Evolutionary conservation across 2,797 vertebrate genomes (phyloP), one percentile per base, ranked within the genome.

Genomic region (Tolypeutes matacus): DNA sequence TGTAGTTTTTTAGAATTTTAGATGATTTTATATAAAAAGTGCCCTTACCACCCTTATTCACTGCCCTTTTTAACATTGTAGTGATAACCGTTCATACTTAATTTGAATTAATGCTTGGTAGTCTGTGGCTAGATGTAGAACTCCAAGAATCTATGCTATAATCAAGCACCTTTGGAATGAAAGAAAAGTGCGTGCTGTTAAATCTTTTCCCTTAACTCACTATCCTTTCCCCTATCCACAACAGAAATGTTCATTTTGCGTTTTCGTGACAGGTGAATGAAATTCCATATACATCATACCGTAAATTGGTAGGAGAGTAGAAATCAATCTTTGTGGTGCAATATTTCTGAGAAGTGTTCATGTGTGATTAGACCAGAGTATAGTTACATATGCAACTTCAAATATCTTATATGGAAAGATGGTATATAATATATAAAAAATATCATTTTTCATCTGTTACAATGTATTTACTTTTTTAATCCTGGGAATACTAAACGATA

Each of bases 381-480:
- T 98, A 96, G 95, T 97, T 96, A 95, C 97, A 83, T 95, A 97
- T 90, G 78, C 82, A 96, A 34, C 95, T 97, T 51, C 76, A 98
- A 96, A 95, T 96, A 96, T 92, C 96, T 97, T 97, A 85, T 86
- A 97, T 96, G 95, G 97, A 97, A 97, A 72, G 69, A 83, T 93
- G 95, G 64, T 93, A 85, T 93, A 95, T 78, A 97, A 96, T 93
- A 85, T 91, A 95, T 76, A 97, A 96, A 98, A 98, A 92, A 88
- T 89, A 97, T 64, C 87, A 84, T 97, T 96, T 95, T 95, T 98
- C 90, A 96, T 96, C 62, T 95, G 73, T 94, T 96, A 97, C 56
- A 95, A 96, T 95, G 97, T 98, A 97, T 97, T 98, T 98, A 97
- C 78, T 97, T 98, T 87, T 89, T 95, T 88, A 84, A 89, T 88